Evolutionary conservation across 1,140 invertebrate genomes (phyloP), one percentile per base, ranked within the genome.

Genomic region (Eulimnadia texana): DNA sequence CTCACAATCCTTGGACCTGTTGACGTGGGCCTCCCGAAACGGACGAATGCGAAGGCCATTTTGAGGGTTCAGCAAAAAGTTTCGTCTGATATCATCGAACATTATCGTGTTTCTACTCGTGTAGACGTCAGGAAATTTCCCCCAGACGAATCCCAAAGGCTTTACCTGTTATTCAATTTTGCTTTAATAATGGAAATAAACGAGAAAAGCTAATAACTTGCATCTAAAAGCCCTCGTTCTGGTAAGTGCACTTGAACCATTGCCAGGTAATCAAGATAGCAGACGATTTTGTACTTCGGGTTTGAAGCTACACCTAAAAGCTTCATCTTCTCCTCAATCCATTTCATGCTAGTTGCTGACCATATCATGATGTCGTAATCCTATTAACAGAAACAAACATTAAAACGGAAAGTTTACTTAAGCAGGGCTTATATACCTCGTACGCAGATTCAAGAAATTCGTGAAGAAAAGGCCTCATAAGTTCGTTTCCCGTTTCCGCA

Each of bases 251-350:
- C 86, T 33, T 89, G 90, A 51, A 98, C 97, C 93, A 97, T 98
- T 0, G 93, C 93, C 53, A 85, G 72, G 62, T 83, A 86, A 71
- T 97, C 93, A 47, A 97, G 72, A 72, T 92, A 87, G 73, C 95
- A 97, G 65, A 86, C 82, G 64, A 98, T 88, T 75, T 94, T 97
- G 70, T 97, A 98, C 63, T 84, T 81, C 3, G 83, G 77, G 76
- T 96, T 84, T 25, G 73, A 80, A 0, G 82, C 76, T 0, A 97
- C 91, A 0, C 92, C 92, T 0, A 98, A 75, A 23, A 96, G 72
- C 59, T 86, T 86, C 93, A 98, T 96, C 74, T 98, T 98, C 67
- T 94, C 90, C 68, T 95, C 88, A 54, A 98, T 96, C 92, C 93
- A 98, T 68, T 91, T 94, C 93, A 97, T 97, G 64, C 86, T 88